A percentile compares a stretch with the other conserved stretches of the same genome.
These are phyloP conservation scores for Babyrousa celebensis DNA, from an alignment of 2,797 vertebrate genomes.

Conservation along the genomic window DNA sequence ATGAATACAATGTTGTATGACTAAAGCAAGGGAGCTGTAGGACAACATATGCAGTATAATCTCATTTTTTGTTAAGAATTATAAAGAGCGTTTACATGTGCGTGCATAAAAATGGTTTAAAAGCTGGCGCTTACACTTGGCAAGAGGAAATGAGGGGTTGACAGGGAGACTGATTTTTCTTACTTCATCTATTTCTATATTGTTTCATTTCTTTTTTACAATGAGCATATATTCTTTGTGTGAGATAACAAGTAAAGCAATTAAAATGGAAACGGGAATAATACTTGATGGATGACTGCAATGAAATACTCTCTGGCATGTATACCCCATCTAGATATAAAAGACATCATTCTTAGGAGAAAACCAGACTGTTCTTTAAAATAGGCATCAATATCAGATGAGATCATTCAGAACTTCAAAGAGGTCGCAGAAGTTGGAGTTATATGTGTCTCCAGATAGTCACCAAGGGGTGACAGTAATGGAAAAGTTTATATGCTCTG, in stretches of 20 bases:
- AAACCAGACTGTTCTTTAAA: conserved; percentile 12
- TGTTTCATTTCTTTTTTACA: background rate
- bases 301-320: background rate
- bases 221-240: background rate
- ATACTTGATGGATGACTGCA: background rate
- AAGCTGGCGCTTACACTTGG: background rate
- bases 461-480: background rate
- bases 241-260: background rate
- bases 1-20: background rate
- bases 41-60: background rate
- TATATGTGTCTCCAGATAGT: background rate
- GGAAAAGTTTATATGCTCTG: background rate
- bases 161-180: background rate
- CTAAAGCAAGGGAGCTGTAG: background rate
- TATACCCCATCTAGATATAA: background rate
- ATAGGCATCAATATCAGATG: background rate
- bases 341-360: background rate
- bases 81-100: background rate
- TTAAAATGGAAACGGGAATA: conserved; percentile 50
- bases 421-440: background rate
- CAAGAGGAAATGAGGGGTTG: background rate
- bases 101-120: background rate
- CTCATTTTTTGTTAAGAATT: background rate
- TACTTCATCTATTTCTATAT: background rate
- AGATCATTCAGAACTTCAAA: conserved; percentile 13